Evolutionary conservation across 2,797 vertebrate genomes (phyloP), one percentile per base, ranked within the genome.

Genomic region (Syngnathus acus): DNA sequence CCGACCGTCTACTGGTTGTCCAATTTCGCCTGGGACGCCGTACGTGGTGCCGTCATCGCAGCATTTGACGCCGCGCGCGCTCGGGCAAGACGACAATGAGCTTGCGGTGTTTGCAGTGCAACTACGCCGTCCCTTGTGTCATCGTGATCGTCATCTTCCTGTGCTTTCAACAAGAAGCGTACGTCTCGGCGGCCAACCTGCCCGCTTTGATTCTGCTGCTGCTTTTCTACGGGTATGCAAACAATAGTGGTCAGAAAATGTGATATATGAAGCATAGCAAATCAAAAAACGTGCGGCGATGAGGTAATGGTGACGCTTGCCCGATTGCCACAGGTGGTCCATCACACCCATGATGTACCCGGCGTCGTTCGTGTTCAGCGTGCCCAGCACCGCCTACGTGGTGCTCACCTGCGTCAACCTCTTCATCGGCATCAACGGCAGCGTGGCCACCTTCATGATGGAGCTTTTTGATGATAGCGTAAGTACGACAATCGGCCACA

Each of bases 281-380:
- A 32, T 32, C 10, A 43, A 43, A 42, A 43, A 43, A 43, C 13
- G 2, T 43, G 42, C 2, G 2, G 26, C 26, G 26, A 2, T 26
- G 42, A 0, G 42, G 42, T 11, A 9, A 43, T 10, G 42, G 14
- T 6, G 45, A 16, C 45, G 16, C 21, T 51, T 48, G 5, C 38
- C 57, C 17, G 5, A 17, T 47, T 42, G 57, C 42, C 64, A 1
- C 45, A 97, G 97, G 78, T 99, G 96, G 96, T 92, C 97, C 6
- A 97, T 97, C 85, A 98, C 94, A 0, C 96, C 96, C 4, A 93
- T 95, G 86, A 99, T 99, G 97, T 99, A 99, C 78, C 97, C 96
- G 0, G 95, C 95, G 47, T 96, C 95, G 65, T 99, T 99, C 4
- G 16, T 99, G 72, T 99, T 99, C 89, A 96, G 90, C 64, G 94